Evolutionary conservation across 2,888 invertebrate genomes (phyloP), one percentile per base, ranked within the genome.

Genomic region (Sphaerophoria rueppellii): DNA sequence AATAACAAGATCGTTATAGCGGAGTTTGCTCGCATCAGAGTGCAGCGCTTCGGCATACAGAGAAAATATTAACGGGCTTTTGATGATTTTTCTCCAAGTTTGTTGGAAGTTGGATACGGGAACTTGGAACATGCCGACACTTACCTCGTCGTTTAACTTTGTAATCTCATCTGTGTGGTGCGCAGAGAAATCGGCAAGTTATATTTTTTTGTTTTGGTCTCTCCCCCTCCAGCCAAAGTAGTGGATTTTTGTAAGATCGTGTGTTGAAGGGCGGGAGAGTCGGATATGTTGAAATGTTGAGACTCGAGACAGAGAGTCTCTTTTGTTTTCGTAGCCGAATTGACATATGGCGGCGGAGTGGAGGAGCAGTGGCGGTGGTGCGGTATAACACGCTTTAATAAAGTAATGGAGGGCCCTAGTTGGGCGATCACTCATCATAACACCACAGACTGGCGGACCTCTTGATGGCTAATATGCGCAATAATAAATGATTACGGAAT

Each of bases 361-460:
- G n/a, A n/a, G n/a, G n/a, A n/a, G n/a, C 46, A 12, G 0, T n/a
- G 0, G 76, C 76, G 73, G 73, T 81, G 63, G 85, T 35, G 70
- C 85, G 50, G 81, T 77, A 81, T 60, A 81, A 85, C 81, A 85
- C 76, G 85, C 85, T 85, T 85, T 85, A 85, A 85, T 85, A 85
- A 85, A 85, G 85, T 85, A 85, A 85, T 81, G 85, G 85, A 74
- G 81, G 24, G 85, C 85, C 85, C 85, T 85, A 85, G 85, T 85
- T 85, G 81, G 85, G 76, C 81, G 85, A 85, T 85, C 85, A 85
- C 85, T 85, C 85, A 85, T 85, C 85, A 85, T 85, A 85, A 85
- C 81, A 85, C 85, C 81, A 77, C 60, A 52, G 76, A 85, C 85
- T 76, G 69, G 85, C 81, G 70, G 81, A 81, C 81, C 81, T 85